Evolutionary conservation across 2,888 invertebrate genomes (phyloP).

Genomic region (Dicycla oo): DNA sequence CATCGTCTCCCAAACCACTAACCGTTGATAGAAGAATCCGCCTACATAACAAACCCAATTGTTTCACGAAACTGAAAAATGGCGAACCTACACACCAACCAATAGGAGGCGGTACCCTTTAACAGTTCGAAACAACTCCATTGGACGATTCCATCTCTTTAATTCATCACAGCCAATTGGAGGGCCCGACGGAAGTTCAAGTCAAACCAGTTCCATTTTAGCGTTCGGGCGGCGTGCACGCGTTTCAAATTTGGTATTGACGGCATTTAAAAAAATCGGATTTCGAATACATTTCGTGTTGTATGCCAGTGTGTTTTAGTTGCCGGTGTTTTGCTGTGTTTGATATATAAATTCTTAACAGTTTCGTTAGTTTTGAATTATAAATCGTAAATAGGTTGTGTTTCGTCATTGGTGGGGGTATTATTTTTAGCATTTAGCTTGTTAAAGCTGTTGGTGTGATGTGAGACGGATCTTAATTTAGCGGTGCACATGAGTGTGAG

Average conservation of each 20-base stretch:
- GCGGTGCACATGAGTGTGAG: conserved; percentile 85
- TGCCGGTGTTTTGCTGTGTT: conserved; percentile 62
- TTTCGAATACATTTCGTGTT: conserved; percentile 67
- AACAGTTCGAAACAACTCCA: conserved; percentile 66
- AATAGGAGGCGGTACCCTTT: conserved; percentile 86
- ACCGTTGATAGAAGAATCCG: conserved; percentile 75
- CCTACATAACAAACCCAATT: conserved; percentile 87
- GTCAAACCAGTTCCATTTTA: conserved; percentile 89
- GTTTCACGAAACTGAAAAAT: conserved; percentile 87
- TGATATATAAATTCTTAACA: conserved; percentile 58
- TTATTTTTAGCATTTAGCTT: conserved; percentile 89
- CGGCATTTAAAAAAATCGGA: conserved; percentile 71
- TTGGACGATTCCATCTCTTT: conserved; percentile 78
- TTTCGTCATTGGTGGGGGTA: conserved; percentile 83
- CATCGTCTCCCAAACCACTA: conserved; percentile 73
- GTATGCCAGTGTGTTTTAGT: conserved; percentile 67
- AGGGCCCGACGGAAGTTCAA: conserved; percentile 79
- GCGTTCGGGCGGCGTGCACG: conserved; percentile 79
- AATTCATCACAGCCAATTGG: conserved; percentile 80
- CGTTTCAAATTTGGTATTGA: conserved; percentile 72
- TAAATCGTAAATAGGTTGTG: conserved; percentile 82
- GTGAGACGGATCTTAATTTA: conserved; percentile 88
- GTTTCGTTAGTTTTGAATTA: conserved; percentile 59
- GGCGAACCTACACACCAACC: conserved; percentile 83
- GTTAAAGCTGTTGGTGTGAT: conserved; percentile 86